phyloP scores from a whole-genome alignment of 2,113 vertebrate species.

The Suricata suricatta region DNA sequence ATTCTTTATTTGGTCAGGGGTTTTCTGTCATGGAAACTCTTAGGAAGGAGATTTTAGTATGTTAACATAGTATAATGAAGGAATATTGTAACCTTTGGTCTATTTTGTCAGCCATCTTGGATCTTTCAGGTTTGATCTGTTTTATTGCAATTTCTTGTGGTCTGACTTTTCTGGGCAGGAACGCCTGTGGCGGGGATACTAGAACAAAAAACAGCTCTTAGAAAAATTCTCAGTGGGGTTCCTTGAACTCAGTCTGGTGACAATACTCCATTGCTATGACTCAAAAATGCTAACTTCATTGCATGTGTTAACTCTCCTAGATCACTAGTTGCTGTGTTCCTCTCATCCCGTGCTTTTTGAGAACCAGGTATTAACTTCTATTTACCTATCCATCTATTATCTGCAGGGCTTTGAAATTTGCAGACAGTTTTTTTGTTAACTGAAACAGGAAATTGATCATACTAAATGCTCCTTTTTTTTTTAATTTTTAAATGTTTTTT shows the following conservation, averaged over 20 bases:
- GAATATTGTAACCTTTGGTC: not conserved
- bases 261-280: not conserved
- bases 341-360: not conserved
- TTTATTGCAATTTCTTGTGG: not conserved
- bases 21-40: not conserved
- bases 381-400: not conserved
- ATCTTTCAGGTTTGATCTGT: not conserved
- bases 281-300: not conserved
- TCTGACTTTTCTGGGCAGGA: not conserved
- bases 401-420: not conserved
- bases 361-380: not conserved
- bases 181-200: not conserved
- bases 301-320: not conserved
- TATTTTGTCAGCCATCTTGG: not conserved
- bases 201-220: not conserved
- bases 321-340: not conserved
- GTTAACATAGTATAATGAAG: not conserved
- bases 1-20: not conserved
- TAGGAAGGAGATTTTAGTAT: not conserved
- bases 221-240: not conserved
- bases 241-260: not conserved
- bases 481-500: too few species aligned
- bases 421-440: not conserved
- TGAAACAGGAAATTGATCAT: not conserved
- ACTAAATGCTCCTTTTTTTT: not conserved